Evolutionary conservation across 1,140 invertebrate species (phyloP), one percentile per base, ranked within the genome.

Genomic region (Phymastichus coffea): DNA sequence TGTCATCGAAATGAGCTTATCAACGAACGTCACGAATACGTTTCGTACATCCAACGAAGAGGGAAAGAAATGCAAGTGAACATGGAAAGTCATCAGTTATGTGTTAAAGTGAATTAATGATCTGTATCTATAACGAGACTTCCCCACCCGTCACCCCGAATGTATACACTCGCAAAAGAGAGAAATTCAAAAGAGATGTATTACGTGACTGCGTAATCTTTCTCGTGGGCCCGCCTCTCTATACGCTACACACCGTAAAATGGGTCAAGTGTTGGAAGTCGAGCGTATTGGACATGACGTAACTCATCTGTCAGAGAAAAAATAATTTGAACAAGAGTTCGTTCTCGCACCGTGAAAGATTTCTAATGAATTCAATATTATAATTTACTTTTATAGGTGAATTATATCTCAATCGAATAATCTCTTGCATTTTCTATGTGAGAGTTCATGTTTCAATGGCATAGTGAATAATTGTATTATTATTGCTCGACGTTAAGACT

Each of bases 41-140:
- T n/a, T n/a, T n/a, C n/a, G n/a, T n/a, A n/a, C n/a, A n/a, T n/a
- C n/a, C n/a, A n/a, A n/a, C n/a, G n/a, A n/a, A n/a, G n/a, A n/a
- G n/a, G n/a, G n/a, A n/a, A n/a, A n/a, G n/a, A n/a, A n/a, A n/a
- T n/a, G n/a, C n/a, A n/a, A n/a, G n/a, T n/a, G 41, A 37, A 20
- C 48, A 22, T 4, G 20, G 48, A 40, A 40, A 40, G 35, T 41
- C 49, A 41, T 41, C 37, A 53, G 49, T 53, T 53, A 40, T 23
- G 28, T 23, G 49, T 37, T 35, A 53, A 53, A 53, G 49, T 37
- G 49, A 53, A 53, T n/a, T n/a, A n/a, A 53, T 30, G 37, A 53
- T 53, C 30, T 37, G 37, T 53, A 53, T 53, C 49, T 53, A 26
- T 40, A 41, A 40, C 25, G 49, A 53, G 49, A 22, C 19, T 20